phyloP scores from a whole-genome alignment of 2,113 vertebrate genomes.

The Oxyura jamaicensis region DNA sequence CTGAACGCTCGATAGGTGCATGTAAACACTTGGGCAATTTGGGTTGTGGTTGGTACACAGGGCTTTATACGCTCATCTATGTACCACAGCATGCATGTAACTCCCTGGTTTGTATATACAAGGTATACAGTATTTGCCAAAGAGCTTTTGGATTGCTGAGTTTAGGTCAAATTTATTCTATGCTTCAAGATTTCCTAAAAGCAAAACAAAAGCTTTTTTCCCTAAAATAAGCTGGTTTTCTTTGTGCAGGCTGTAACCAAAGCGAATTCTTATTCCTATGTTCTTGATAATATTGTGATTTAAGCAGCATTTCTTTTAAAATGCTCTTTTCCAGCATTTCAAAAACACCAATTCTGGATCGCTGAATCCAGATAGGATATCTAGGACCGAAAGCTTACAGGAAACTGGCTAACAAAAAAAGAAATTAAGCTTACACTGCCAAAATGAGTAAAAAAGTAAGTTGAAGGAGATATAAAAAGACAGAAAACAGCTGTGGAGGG shows the following conservation, averaged over 20 bases:
- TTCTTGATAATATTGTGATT: background rate
- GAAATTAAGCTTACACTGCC: background rate
- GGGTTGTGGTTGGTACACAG: background rate
- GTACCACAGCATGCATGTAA: background rate
- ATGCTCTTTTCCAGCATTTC: background rate
- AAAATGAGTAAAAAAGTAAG: background rate
- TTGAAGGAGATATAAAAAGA: background rate
- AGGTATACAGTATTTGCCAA: background rate
- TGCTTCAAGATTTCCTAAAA: background rate
- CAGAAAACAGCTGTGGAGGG: rapidly evolving
- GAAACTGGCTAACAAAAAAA: conserved; percentile 23
- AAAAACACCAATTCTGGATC: background rate
- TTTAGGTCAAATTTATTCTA: background rate
- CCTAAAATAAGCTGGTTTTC: background rate
- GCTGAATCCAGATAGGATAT: background rate
- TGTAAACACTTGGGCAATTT: background rate
- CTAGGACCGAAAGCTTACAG: background rate
- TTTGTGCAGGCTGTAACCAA: background rate
- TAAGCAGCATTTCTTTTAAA: background rate
- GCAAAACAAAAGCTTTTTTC: background rate
- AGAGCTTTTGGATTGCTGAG: background rate
- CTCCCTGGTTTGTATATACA: background rate
- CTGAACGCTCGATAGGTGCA: background rate
- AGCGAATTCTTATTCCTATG: background rate
- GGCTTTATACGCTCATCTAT: background rate